A percentile compares a stretch with the other conserved stretches of the same genome.
Conservation (phyloP, 2,113 vertebrate species). For the Caretta caretta region DNA sequence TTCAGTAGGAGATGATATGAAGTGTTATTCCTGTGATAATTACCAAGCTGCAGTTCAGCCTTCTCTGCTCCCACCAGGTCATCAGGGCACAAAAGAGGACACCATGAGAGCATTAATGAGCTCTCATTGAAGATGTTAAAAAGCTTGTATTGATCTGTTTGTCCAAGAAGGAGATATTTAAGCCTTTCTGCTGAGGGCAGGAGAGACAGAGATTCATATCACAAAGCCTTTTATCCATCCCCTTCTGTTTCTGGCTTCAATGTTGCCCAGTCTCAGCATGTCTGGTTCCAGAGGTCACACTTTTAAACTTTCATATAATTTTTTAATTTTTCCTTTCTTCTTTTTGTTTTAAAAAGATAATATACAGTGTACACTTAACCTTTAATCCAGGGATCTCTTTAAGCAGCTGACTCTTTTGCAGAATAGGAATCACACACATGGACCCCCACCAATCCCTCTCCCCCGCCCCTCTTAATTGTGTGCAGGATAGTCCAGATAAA, state of each 20-base stretch:
- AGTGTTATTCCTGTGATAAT: slow-evolving; percentile 85
- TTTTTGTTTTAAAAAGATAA: slow-evolving; percentile 43
- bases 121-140: slow-evolving; percentile 96
- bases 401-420: slow-evolving; percentile 51
- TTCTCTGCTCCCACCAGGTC: slow-evolving; percentile 87
- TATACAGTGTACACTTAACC: slow-evolving; percentile 56
- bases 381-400: slow-evolving; percentile 67
- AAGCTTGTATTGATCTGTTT: slow-evolving; percentile 97
- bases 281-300: slow-evolving; percentile 87
- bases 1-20: slow-evolving; percentile 77
- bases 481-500: slow-evolving; percentile 21
- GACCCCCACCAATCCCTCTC: background rate
- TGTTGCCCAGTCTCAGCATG: slow-evolving; percentile 85
- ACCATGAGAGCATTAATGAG: slow-evolving; percentile 91
- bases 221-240: slow-evolving; percentile 92
- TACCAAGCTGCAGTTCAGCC: slow-evolving; percentile 87
- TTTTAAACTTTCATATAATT: slow-evolving; percentile 73
- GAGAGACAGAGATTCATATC: slow-evolving; percentile 91
- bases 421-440: slow-evolving; percentile 18
- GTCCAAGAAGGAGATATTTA: slow-evolving; percentile 97
- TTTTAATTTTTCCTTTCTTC: background rate
- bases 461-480: slow-evolving; percentile 20
- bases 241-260: slow-evolving; percentile 85
- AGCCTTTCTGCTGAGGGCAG: slow-evolving; percentile 91
- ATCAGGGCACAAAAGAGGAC: slow-evolving; percentile 88